Evolutionary conservation across 2,113 vertebrate species (phyloP).

Genomic region (Chaenocephalus aceratus): DNA sequence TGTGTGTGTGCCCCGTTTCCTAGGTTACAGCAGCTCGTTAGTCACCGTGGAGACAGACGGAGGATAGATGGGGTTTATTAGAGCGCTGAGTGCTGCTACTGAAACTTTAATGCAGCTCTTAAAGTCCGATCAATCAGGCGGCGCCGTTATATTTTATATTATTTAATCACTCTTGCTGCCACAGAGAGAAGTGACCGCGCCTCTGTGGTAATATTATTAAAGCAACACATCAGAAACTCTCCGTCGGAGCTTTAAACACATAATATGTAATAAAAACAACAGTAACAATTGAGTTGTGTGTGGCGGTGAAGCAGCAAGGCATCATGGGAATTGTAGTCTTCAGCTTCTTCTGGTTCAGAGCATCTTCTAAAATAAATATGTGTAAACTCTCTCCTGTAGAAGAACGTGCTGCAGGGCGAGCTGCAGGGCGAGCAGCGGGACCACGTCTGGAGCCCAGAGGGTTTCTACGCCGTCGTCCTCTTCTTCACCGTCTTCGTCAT

Average conservation of each 20-base stretch:
- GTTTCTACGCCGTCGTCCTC: constrained; percentile 92
- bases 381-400: constrained; percentile 79
- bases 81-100: constrained; percentile 34
- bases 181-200: no score
- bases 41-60: constrained; percentile 25
- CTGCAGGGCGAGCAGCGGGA: constrained; percentile 93
- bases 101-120: constrained; percentile 58
- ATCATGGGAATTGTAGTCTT: no score
- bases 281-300: no score
- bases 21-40: constrained; percentile 1
- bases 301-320: no score
- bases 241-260: no score
- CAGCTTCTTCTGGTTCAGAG: no score
- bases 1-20: constrained; percentile 60
- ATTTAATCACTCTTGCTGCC: no score
- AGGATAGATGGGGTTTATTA: constrained; percentile 44
- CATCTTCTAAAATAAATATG: no score
- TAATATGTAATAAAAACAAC: no score
- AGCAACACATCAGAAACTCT: no score
- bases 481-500: constrained; percentile 96
- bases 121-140: constrained; percentile 52
- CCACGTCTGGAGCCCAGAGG: constrained; percentile 92
- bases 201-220: no score
- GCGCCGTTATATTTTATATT: background rate
- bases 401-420: constrained; percentile 93